Base-by-base conservation (phyloP, 2,113 vertebrate genomes). In the Sinocyclocheilus anshuiensis region DNA sequence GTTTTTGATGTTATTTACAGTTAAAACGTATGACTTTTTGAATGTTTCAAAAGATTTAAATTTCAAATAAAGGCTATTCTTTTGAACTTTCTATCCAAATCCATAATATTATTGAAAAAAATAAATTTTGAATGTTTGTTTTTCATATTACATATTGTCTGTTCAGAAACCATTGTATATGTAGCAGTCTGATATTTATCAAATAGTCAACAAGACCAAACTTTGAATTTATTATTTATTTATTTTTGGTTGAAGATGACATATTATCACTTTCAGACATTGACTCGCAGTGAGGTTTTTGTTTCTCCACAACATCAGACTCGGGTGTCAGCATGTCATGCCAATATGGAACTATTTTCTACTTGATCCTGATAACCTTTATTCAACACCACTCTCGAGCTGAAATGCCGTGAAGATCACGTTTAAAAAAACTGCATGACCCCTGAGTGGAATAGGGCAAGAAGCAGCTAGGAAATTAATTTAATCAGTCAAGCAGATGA, bases 401-500 rank as follows among this genome's bases (percentile, higher is more conserved):
- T 50, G 80, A 82, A 53, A 4, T 5, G 9, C 42, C 33, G 42
- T 69, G 42, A 82, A 69, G 63, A 69, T 50, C 42, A 36, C 7
- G 24, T 82, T 12, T 82, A 45, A 20, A 50, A 50, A 50, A 69
- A 13, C 61, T 1, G 16, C 24, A 29, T 20, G 80, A 82, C 80
- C 80, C 63, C 80, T 15, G 45, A 26, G 18, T 71, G 48, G 2
- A 67, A 65, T 6, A 48, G 79, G n/a, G 59, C 79, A 81, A 15
- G 39, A 69, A 69, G 65, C 18, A 9, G 45, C 42, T 5, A 29
- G 45, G 63, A 67, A 82, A 82, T 82, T 50, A 82, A 82, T 71
- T 71, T 36, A 71, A 82, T 82, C 80, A 82, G 63, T 71, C 80
- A 71, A 82, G 80, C 80, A 69, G 26, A 71, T 53, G 80, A 71